These are phyloP conservation scores for Pelagia noctiluca DNA, from an alignment of 30 jellyfish, hydroid and myxozoan species.

Conservation along the genomic window DNA sequence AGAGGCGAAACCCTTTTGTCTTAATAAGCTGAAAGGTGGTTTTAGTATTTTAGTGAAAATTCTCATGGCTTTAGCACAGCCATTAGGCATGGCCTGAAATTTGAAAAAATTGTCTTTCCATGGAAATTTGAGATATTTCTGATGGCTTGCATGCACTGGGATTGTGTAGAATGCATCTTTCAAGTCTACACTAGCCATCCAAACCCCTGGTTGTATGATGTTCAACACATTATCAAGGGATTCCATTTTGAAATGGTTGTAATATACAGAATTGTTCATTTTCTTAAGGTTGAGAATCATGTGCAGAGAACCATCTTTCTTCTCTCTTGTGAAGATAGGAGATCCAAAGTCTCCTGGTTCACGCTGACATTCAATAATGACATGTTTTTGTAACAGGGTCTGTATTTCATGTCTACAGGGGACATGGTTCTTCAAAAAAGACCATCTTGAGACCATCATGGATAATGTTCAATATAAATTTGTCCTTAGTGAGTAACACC, in stretches of 20 bases:
- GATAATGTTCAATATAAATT: conserved; percentile 27
- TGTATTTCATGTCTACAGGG: conserved; percentile 5
- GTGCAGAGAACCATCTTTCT: conserved; percentile 53
- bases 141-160: conserved; percentile 24
- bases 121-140: conserved; percentile 33
- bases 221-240: conserved; percentile 19
- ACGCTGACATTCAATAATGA: conserved; percentile 5
- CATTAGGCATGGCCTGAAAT: conserved; percentile 43
- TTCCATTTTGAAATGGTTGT: conserved; percentile 66
- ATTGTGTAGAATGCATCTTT: conserved; percentile 50
- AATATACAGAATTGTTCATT: conserved; percentile 28
- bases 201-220: conserved; percentile 19
- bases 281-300: conserved; percentile 48
- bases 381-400: conserved; percentile 23
- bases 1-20: not conserved
- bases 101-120: conserved; percentile 22
- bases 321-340: conserved; percentile 41
- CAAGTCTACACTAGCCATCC: conserved; percentile 55
- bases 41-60: conserved; percentile 28
- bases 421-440: conserved; percentile 20
- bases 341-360: conserved; percentile 32
- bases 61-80: conserved; percentile 15
- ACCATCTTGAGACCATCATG: conserved; percentile 45
- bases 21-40: conserved; percentile 10
- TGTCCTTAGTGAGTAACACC: conserved; percentile 14